These are phyloP conservation scores for Drosophila simulans DNA, from an alignment of 1,140 invertebrate genomes.

Conservation along the genomic window DNA sequence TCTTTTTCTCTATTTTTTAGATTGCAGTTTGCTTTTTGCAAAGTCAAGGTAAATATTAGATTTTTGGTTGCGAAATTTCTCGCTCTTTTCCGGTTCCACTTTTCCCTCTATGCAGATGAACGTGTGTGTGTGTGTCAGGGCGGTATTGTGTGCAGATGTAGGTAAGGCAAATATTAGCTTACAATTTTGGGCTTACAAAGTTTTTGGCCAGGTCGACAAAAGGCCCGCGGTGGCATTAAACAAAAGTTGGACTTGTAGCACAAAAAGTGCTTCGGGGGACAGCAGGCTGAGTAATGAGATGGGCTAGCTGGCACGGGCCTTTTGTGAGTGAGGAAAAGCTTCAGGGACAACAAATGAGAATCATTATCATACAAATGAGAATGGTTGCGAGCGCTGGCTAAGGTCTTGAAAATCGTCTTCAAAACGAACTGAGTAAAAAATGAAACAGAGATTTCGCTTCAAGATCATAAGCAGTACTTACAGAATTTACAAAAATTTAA, in stretches of 20 bases:
- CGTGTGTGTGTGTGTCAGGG: slow-evolving; percentile 7
- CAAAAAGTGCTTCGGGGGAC: slow-evolving; percentile 12
- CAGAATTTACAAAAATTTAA: too few species aligned
- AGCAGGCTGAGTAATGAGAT: slow-evolving; percentile 26
- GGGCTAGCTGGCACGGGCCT: slow-evolving; percentile 7
- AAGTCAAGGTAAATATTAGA: slow-evolving; percentile 83
- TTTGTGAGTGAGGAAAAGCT: slow-evolving; percentile 21
- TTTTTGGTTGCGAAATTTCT: slow-evolving; percentile 76
- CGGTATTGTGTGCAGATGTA: slow-evolving; percentile 57
- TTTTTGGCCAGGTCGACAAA: slow-evolving; percentile 62
- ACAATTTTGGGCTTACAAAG: slow-evolving; percentile 78
- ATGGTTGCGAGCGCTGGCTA: not conserved
- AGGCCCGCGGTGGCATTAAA: slow-evolving; percentile 70
- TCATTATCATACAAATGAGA: slow-evolving; percentile 48
- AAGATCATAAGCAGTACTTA: too few species aligned
- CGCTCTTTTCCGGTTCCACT: slow-evolving; percentile 36
- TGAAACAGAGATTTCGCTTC: not conserved
- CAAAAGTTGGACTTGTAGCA: slow-evolving; percentile 49
- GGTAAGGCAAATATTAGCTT: slow-evolving; percentile 79
- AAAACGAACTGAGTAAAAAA: not conserved
- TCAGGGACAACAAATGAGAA: slow-evolving; percentile 36
- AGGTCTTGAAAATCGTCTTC: not conserved
- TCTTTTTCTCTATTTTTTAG: slow-evolving; percentile 20
- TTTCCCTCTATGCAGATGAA: slow-evolving; percentile 24
- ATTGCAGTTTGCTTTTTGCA: slow-evolving; percentile 72